Evolutionary conservation across 2,113 vertebrate genomes (phyloP), one percentile per base, ranked within the genome.

Genomic region (Entosphenus tridentatus): DNA sequence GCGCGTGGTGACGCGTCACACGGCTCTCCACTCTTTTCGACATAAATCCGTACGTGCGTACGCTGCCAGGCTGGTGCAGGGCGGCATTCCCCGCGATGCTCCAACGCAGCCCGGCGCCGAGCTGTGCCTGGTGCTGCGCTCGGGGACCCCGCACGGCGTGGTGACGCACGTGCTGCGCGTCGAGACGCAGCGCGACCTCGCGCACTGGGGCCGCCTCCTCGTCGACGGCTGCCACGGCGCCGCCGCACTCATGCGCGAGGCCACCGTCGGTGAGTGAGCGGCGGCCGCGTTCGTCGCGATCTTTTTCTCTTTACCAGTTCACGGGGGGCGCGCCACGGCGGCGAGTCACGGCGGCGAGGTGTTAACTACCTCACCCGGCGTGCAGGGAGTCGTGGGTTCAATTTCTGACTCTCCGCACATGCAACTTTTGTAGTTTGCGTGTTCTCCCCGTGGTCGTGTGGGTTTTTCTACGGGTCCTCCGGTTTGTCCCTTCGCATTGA

Each of bases 151-250:
- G 2, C 88, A 86, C 67, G 89, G 91, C 8, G 85, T 96, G 21
- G 91, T 95, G 78, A 87, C 86, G 75, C 89, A 89, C 62, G 57
- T 89, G 10, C 96, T 97, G 77, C 79, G 88, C 0, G 92, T 90
- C 74, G 91, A 97, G 78, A 95, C 86, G 1, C 89, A 95, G 77
- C 87, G 88, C 71, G 92, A 97, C 72, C 81, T 97, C 75, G 95
- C 92, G 0, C 80, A 83, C 0, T 97, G 92, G 91, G 95, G 89
- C 0, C 81, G 92, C 0, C 80, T 84, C 3, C 79, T 97, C 2
- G 89, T 95, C 17, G 90, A 95, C 78, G 89, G 91, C 8, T 88
- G 84, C 8, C 87, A 96, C 1, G 75, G 82, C 0, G 85, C 91
- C 0, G 85, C 89, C 0, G 87, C 95, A 73, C 80, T 96, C 18